These are phyloP conservation scores for Masticophis lateralis DNA, from an alignment of 2,797 vertebrate species.

Conservation along the genomic window DNA sequence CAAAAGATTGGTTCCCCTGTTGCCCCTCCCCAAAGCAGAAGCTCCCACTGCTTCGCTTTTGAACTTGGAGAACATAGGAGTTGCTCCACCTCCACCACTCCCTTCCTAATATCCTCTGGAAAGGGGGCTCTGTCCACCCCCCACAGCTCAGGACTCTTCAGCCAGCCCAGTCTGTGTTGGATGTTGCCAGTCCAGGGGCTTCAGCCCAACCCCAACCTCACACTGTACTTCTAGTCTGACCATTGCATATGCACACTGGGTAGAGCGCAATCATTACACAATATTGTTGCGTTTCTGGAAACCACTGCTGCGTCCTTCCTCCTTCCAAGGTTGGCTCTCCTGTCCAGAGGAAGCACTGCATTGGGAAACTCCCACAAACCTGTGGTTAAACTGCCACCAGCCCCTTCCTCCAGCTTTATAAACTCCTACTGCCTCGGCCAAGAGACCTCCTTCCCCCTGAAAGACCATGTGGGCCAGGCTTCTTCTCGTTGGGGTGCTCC, in stretches of 20 bases:
- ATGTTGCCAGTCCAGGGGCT: background rate
- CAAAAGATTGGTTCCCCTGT: too few relatives aligned
- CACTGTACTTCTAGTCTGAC: background rate
- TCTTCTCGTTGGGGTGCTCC: background rate
- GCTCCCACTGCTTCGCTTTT: background rate
- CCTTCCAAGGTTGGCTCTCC: background rate
- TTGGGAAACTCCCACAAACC: background rate
- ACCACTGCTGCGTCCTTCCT: background rate
- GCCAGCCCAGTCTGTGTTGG: background rate
- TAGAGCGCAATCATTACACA: too few relatives aligned
- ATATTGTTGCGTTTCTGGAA: background rate
- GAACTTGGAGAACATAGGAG: background rate
- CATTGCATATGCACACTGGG: background rate
- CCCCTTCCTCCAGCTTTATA: background rate
- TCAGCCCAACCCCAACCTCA: background rate
- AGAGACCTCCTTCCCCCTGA: background rate
- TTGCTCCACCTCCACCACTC: background rate
- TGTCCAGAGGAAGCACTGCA: background rate
- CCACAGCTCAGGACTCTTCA: background rate
- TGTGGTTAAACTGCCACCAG: background rate
- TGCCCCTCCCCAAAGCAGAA: background rate
- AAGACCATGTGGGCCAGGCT: background rate
- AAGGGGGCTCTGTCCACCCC: background rate
- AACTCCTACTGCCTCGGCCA: background rate
- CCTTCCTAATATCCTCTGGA: background rate